Percentiles rank a stretch among this genome's conserved stretches.
Conservation (phyloP, 2,113 vertebrate genomes). For the Donacobius atricapilla region DNA sequence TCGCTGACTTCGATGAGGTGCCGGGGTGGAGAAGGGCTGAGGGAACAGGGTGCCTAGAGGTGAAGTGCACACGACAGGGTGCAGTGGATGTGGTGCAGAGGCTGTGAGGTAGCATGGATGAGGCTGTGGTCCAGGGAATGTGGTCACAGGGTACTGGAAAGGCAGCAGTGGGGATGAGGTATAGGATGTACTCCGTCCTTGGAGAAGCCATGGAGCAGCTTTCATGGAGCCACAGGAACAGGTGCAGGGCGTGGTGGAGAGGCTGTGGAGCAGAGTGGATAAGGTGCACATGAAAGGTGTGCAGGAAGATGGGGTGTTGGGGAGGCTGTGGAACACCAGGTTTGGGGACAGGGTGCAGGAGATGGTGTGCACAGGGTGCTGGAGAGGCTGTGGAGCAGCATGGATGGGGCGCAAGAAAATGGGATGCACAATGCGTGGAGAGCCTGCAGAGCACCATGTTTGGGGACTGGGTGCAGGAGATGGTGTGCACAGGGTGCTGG, state of each 20-base stretch:
- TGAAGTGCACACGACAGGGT: accelerated
- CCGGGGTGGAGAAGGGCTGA: accelerated
- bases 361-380: accelerated
- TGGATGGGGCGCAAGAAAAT: background rate
- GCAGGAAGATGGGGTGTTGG: background rate
- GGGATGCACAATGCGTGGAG: background rate
- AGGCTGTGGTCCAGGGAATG: background rate
- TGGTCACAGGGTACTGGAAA: background rate
- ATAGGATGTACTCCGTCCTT: background rate
- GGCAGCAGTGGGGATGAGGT: background rate
- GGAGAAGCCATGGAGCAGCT: background rate
- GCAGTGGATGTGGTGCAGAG: background rate
- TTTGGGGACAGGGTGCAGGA: background rate
- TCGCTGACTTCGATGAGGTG: slow-evolving; percentile 95
- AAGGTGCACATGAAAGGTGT: background rate
- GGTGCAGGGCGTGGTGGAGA: background rate
- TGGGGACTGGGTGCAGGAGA: background rate
- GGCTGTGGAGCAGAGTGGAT: background rate
- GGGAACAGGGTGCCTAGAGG: background rate
- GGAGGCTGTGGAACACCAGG: background rate
- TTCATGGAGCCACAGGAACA: background rate
- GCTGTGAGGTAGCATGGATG: background rate
- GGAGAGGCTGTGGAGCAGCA: background rate
- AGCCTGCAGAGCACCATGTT: background rate
- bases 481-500: accelerated